Evolutionary conservation across 2,113 vertebrate species (phyloP).

Genomic region (Eulacestoma nigropectus): DNA sequence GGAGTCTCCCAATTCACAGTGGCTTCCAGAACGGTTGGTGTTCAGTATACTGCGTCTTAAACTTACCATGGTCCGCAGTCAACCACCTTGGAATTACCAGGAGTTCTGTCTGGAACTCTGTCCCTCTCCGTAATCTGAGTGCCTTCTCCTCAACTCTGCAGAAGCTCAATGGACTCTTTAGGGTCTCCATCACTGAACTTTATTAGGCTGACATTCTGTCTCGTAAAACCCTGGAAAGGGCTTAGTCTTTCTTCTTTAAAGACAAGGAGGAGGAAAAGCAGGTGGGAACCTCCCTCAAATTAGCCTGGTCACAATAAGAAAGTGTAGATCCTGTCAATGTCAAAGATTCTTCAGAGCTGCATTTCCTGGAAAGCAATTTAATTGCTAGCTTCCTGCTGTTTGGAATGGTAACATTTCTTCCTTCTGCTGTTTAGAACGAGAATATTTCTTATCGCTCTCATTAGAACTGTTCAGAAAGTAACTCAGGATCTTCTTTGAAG

Average conservation of each 20-base stretch:
- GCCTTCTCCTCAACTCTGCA: neutral
- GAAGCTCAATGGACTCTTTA: neutral
- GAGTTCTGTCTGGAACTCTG: neutral
- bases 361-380: neutral
- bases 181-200: neutral
- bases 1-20: neutral
- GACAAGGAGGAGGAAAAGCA: neutral
- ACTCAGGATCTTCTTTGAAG: neutral
- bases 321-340: neutral
- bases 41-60: neutral
- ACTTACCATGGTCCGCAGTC: neutral
- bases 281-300: neutral
- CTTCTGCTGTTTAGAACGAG: neutral
- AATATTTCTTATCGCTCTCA: neutral
- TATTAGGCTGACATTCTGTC: neutral
- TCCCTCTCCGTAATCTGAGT: neutral
- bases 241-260: neutral
- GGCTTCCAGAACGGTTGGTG: neutral
- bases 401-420: neutral
- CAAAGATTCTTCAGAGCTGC: neutral
- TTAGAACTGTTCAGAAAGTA: neutral
- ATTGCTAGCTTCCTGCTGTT: neutral
- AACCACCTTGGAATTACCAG: neutral
- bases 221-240: neutral
- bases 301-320: neutral